Evolutionary conservation across 2,797 vertebrate species (phyloP), one percentile per base, ranked within the genome.

Genomic region (Mormyrops boulengeri): DNA sequence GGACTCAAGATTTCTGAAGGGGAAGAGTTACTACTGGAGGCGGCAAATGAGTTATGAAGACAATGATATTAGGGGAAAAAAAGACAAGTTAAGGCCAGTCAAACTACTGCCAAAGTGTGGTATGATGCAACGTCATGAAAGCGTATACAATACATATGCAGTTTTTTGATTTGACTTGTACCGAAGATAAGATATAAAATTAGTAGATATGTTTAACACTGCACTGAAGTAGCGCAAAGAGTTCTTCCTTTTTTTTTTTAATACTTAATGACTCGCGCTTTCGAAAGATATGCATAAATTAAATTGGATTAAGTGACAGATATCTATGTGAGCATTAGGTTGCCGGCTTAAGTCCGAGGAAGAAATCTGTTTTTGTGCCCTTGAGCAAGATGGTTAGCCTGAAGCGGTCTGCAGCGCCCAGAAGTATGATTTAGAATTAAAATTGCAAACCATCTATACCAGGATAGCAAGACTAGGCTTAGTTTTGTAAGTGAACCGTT

Each of bases 141-240:
- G 84, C 41, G n/a, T 80, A 62, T 55, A 44, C 89, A 14, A 34
- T 66, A 22, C 66, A 85, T 49, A 90, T 17, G 50, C 11, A 38
- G 22, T 85, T 89, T 88, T 82, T 82, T 52, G 38, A 12, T 88
- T 57, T 12, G 47, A n/a, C 87, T 89, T 93, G 90, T 93, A 94
- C 90, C 91, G 89, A 90, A 82, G 92, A 93, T 89, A 30, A 30
- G 26, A 87, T 92, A 93, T 92, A 90, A 91, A 89, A 84, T 91
- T 89, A 93, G 93, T 91, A 92, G 87, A 92, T 90, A 90, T 91
- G 90, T 93, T 94, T 93, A 91, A 93, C 92, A 93, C 91, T 90
- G 91, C 85, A 93, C 44, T 92, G 85, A 73, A 88, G 91, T 91
- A 89, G 73, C 73, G 47, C 38, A 80, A 80, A 90, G 38, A 4